These are phyloP conservation scores for Eupithecia inturbata DNA, from an alignment of 2,888 invertebrate species.

Conservation along the genomic window DNA sequence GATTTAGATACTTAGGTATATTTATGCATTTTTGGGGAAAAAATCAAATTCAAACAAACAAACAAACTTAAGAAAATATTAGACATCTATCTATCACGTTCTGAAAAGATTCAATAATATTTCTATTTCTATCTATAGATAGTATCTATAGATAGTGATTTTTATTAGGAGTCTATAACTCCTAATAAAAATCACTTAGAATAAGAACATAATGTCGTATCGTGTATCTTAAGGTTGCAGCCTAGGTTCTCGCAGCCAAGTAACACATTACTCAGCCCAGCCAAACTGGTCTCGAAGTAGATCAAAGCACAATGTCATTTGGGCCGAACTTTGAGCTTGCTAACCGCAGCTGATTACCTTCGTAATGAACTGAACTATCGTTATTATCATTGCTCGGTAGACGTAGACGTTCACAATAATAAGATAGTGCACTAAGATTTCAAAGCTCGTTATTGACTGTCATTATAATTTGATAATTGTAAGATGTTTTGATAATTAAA, in stretches of 20 bases:
- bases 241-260: constrained; percentile 14
- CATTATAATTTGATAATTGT: not conserved
- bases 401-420: not conserved
- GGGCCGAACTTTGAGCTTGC: constrained; percentile 49
- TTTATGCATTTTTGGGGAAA: no score
- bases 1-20: not conserved
- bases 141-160: no score
- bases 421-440: not conserved
- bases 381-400: not conserved
- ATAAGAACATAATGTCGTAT: not conserved
- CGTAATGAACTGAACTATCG: constrained; percentile 20
- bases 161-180: no score
- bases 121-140: not conserved
- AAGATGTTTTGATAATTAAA: no score
- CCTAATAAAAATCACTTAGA: not conserved
- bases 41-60: no score
- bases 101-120: not conserved
- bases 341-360: constrained; percentile 40
- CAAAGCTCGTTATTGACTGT: not conserved
- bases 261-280: constrained; percentile 34
- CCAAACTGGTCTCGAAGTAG: constrained; percentile 67
- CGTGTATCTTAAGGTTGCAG: constrained; percentile 8
- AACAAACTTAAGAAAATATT: no score
- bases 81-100: no score
- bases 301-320: constrained; percentile 72